These are phyloP conservation scores for Lithosia quadra DNA, from an alignment of 2,888 invertebrate genomes.

Conservation along the genomic window DNA sequence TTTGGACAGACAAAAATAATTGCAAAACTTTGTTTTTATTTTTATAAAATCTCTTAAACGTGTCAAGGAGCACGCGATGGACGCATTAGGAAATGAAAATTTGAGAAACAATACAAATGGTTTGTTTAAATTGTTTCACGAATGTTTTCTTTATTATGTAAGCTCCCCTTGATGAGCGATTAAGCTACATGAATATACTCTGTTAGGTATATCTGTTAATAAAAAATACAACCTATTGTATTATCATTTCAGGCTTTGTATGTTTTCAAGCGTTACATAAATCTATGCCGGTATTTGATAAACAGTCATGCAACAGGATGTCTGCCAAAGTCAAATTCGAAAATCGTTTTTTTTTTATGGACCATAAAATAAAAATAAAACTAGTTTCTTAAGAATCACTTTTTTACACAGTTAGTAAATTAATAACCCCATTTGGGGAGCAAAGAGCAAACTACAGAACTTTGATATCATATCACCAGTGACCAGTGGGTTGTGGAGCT, in stretches of 20 bases:
- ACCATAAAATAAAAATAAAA: too few species aligned
- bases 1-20: slow-evolving; percentile 48
- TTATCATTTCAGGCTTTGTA: neutral
- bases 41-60: slow-evolving; percentile 32
- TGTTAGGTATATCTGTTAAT: neutral
- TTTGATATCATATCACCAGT: too few species aligned
- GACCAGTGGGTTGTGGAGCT: too few species aligned
- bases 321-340: neutral
- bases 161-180: neutral
- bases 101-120: slow-evolving; percentile 1
- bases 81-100: slow-evolving; percentile 15
- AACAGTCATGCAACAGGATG: neutral
- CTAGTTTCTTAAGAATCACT: too few species aligned
- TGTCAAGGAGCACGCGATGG: slow-evolving; percentile 42
- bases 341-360: too few species aligned
- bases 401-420: too few species aligned
- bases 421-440: too few species aligned
- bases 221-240: neutral
- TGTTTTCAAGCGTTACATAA: neutral
- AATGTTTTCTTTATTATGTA: slow-evolving; percentile 2
- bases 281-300: neutral
- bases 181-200: neutral
- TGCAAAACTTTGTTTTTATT: slow-evolving; percentile 39
- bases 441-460: too few species aligned
- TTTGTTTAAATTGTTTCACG: slow-evolving; percentile 7